Base-by-base conservation (phyloP, 2,113 vertebrate genomes). In the Talpa occidentalis region DNA sequence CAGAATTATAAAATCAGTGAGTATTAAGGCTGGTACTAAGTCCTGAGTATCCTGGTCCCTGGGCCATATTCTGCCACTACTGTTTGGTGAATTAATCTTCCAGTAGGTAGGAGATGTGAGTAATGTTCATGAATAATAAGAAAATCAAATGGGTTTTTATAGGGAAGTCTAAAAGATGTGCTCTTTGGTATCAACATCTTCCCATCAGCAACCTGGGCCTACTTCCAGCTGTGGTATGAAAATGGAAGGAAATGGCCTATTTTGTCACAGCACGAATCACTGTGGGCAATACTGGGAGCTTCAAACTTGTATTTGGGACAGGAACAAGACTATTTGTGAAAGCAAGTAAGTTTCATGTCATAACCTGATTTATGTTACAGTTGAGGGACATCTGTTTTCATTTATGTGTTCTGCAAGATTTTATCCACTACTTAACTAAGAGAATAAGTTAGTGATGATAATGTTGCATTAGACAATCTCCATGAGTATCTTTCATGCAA, bases 251-350 rank as follows among this genome's bases (percentile, higher is more conserved):
- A 95, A 95, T 62, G 37, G 32, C 37, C 54, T 44, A 96, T 93
- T 95, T 97, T 96, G 94, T 95, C 69, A 69, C 10, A 94, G 83
- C 67, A 74, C 56, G 95, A 94, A 96, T 96, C 96, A 97, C 90
- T 97, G 96, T 97, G 96, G 76, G 90, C 30, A 95, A 73, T 52
- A 70, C 35, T 10, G 37, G 10, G 82, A 9, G 21, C 56, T 91
- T 3, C 77, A 88, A 54, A 70, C 0, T 90, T 47, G 28, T 84
- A n/a, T 96, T 97, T 91, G 94, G 95, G 74, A 95, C 73, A 93
- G 94, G 93, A 80, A 96, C 74, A 52, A 96, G 77, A 72, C 79
- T 97, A 47, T 35, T 92, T 74, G 79, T 96, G 80, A 30, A 82
- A 28, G 28, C 95, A 94, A 91, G 89, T 93, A 94, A 96, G 95